phyloP scores from a whole-genome alignment of 2,888 invertebrate species.

The Cephus spinipes region DNA sequence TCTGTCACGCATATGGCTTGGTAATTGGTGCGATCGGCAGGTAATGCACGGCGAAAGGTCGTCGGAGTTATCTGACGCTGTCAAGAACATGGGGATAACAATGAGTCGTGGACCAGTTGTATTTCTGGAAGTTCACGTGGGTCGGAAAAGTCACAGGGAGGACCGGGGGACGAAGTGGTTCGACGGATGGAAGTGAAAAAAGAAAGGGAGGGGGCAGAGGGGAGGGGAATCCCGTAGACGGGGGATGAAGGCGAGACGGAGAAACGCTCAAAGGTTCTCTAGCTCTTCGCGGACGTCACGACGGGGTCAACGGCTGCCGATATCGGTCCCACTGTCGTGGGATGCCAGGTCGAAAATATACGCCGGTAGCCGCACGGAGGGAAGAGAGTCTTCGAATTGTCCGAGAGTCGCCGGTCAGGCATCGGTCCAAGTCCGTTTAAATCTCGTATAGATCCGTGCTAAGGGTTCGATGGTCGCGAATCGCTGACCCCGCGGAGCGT shows the following conservation, averaged over 20 bases:
- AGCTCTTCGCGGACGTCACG: neutral
- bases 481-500: conserved; percentile 5
- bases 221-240: neutral
- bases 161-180: neutral
- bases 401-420: conserved; percentile 62
- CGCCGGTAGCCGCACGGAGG: conserved; percentile 34
- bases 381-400: conserved; percentile 59
- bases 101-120: neutral
- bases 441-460: conserved; percentile 7
- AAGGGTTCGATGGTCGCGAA: conserved; percentile 6
- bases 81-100: neutral
- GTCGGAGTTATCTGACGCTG: neutral
- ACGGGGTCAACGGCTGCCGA: conserved; percentile 40
- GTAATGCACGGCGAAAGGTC: neutral
- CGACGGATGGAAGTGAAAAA: neutral
- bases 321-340: conserved; percentile 32
- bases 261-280: neutral
- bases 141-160: neutral
- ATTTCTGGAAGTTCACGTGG: neutral
- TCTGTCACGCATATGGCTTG: neutral
- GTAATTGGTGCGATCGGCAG: neutral
- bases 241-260: neutral
- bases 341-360: conserved; percentile 60
- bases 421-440: conserved; percentile 51
- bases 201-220: neutral